Conservation (phyloP, 2,797 vertebrate species). For the Hippoglossus hippoglossus region DNA sequence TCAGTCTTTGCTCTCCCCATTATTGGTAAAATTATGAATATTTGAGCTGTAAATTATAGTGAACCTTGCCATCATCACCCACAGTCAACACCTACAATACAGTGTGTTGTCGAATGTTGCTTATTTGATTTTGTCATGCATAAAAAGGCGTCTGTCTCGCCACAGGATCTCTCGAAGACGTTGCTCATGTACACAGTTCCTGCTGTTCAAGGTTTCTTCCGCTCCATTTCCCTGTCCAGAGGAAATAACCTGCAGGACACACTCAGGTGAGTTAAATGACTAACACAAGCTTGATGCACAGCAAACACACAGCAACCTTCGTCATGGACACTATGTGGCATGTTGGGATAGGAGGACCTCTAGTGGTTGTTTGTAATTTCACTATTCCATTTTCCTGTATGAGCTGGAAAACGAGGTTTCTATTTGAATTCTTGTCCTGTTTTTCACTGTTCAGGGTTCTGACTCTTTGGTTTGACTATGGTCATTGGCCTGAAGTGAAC, state of each 20-base stretch:
- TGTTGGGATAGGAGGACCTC: conserved; percentile 67
- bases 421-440: not conserved
- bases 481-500: conserved; percentile 98
- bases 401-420: no score
- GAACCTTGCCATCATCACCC: not conserved
- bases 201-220: conserved; percentile 98
- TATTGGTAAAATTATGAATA: not conserved
- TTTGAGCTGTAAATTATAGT: not conserved
- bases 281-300: not conserved
- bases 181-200: conserved; percentile 96
- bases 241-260: conserved; percentile 99
- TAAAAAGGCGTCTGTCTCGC: conserved; percentile 31
- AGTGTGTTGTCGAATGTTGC: not conserved
- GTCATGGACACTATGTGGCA: not conserved
- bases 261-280: conserved; percentile 85
- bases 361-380: conserved; percentile 61
- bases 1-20: not conserved
- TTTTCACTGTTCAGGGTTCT: conserved; percentile 87
- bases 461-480: conserved; percentile 99
- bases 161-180: conserved; percentile 95
- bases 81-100: not conserved
- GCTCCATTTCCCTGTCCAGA: conserved; percentile 96
- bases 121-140: not conserved
- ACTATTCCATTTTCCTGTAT: not conserved
- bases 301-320: not conserved